Evolutionary conservation across 2,797 vertebrate genomes (phyloP).

Genomic region (Sciurus carolinensis): DNA sequence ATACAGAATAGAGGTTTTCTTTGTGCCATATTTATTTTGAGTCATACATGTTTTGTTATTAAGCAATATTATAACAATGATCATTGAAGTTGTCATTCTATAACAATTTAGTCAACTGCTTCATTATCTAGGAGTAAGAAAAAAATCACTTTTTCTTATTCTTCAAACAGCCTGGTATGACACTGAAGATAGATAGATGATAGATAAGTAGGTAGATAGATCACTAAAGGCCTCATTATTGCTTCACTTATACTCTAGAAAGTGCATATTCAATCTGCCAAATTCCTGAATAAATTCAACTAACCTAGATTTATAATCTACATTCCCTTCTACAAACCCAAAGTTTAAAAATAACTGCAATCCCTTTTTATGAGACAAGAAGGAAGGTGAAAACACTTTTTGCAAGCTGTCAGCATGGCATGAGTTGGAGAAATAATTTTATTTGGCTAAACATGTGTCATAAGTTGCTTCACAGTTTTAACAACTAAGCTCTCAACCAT

Average conservation of each 20-base stretch:
- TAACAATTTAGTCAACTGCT: background rate
- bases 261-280: conserved; percentile 38
- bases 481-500: conserved; percentile 37
- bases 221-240: background rate
- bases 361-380: conserved; percentile 53
- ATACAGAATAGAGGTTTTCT: conserved; percentile 20
- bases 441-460: conserved; percentile 70
- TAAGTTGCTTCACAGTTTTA: conserved; percentile 66
- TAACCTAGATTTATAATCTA: conserved; percentile 61
- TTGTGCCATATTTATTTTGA: conserved; percentile 64
- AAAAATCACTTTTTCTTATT: conserved; percentile 6
- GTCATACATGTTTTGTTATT: conserved; percentile 58
- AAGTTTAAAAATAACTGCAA: conserved; percentile 72
- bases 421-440: conserved; percentile 65
- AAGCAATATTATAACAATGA: conserved; percentile 24
- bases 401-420: conserved; percentile 41
- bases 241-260: conserved; percentile 47
- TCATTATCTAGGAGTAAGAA: background rate
- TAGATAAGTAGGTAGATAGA: background rate
- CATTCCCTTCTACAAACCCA: conserved; percentile 64
- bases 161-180: background rate
- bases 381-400: conserved; percentile 54
- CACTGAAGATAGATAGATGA: background rate
- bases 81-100: background rate
- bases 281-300: conserved; percentile 63